Conservation (phyloP, 2,797 vertebrate species). For the Brachyalestes nurse region DNA sequence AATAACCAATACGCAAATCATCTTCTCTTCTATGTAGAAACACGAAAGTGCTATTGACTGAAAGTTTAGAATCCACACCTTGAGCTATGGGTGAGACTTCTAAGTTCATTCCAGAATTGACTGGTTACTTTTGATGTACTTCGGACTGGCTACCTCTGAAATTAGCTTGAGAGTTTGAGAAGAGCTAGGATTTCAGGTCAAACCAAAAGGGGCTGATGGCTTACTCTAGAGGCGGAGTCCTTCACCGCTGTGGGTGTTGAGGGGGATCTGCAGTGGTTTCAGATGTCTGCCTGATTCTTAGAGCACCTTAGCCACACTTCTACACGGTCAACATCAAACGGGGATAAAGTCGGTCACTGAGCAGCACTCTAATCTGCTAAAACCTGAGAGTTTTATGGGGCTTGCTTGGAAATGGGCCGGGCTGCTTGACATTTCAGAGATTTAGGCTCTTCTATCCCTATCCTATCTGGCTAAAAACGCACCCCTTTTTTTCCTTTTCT, state of each 20-base stretch:
- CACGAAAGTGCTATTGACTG: too few species aligned
- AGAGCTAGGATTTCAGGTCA: conserved; percentile 30
- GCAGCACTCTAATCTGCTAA: conserved; percentile 60
- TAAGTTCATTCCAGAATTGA: not conserved
- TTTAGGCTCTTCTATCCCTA: conserved; percentile 33
- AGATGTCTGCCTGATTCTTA: conserved; percentile 21
- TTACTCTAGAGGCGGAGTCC: conserved; percentile 3
- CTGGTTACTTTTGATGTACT: conserved; percentile 22
- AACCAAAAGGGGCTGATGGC: conserved; percentile 20
- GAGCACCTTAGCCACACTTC: conserved; percentile 46
- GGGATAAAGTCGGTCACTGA: conserved; percentile 56
- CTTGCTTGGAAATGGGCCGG: conserved; percentile 50
- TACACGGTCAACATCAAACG: conserved; percentile 44
- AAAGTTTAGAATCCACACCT: not conserved
- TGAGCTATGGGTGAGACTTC: too few species aligned
- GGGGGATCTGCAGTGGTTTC: conserved; percentile 26
- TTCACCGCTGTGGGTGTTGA: conserved; percentile 2
- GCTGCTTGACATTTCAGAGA: conserved; percentile 55
- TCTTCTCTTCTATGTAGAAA: not conserved
- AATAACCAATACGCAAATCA: not conserved
- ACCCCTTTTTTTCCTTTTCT: conserved; percentile 11
- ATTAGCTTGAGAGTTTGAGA: conserved; percentile 21
- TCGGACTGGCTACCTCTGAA: not conserved
- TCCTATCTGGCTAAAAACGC: conserved; percentile 35
- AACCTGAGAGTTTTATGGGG: conserved; percentile 54